Conservation (phyloP, 1,140 invertebrate genomes). For the Neodiprion lecontei region DNA sequence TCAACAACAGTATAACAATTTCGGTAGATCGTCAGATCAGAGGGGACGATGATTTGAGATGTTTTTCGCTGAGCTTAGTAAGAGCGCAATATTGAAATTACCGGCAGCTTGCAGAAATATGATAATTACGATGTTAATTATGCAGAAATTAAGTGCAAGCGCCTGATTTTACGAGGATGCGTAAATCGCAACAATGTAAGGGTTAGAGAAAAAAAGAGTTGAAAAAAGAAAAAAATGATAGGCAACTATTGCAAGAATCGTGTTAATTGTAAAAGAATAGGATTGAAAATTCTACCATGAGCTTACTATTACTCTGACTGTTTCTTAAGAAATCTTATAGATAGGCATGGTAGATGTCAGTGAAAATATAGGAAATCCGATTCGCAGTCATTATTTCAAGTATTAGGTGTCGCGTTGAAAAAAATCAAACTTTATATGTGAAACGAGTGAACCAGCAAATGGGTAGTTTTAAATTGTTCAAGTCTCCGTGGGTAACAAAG, state of each 20-base stretch:
- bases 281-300: constrained; percentile 16
- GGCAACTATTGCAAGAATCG: constrained; percentile 8
- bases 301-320: constrained; percentile 12
- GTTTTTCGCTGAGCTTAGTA: not conserved
- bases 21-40: constrained; percentile 11
- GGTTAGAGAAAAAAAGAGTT: constrained; percentile 14
- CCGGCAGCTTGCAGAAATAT: not conserved
- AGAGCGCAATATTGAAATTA: not conserved
- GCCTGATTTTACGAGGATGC: not conserved
- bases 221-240: not conserved
- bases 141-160: not conserved
- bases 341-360: not conserved
- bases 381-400: not conserved
- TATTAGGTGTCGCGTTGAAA: not conserved
- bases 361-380: not conserved
- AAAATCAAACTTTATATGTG: not conserved
- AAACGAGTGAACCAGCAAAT: not conserved
- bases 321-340: constrained; percentile 13
- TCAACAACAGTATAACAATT: constrained; percentile 23
- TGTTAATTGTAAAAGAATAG: constrained; percentile 12
- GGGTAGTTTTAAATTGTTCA: not conserved
- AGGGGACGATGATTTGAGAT: not conserved
- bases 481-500: not conserved
- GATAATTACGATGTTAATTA: not conserved
- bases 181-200: constrained; percentile 19